phyloP scores from a whole-genome alignment of 2,113 vertebrate species.

The Amblyornis subalaris region DNA sequence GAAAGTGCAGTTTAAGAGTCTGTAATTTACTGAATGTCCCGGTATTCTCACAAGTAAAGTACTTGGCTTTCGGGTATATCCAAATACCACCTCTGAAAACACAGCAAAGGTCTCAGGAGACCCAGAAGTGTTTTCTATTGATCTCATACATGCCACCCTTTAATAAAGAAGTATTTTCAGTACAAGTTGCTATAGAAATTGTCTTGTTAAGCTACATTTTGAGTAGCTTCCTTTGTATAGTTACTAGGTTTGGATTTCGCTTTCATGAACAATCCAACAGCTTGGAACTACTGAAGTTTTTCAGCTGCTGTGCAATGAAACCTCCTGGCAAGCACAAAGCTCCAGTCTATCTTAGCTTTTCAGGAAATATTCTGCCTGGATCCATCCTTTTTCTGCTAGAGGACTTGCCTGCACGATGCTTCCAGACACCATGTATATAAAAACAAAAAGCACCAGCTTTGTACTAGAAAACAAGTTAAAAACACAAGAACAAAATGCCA shows the following conservation, averaged over 20 bases:
- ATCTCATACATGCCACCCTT: background rate
- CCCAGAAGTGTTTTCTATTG: background rate
- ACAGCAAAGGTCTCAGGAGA: background rate
- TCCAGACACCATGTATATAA: background rate
- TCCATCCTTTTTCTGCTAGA: background rate
- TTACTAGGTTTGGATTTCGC: background rate
- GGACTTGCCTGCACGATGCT: background rate
- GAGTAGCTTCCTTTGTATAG: background rate
- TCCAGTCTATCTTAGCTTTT: background rate
- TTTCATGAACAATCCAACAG: background rate
- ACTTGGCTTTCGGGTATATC: background rate
- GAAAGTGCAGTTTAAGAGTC: background rate
- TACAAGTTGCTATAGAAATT: background rate
- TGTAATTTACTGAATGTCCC: background rate
- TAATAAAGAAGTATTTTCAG: background rate
- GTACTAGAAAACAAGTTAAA: background rate
- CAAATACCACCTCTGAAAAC: background rate
- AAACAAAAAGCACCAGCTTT: background rate
- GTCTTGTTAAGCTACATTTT: background rate
- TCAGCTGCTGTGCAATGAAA: background rate
- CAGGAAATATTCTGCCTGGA: background rate
- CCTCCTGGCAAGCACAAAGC: background rate
- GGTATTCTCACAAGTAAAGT: background rate
- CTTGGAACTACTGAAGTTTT: background rate
- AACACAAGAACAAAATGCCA: background rate